Conservation (phyloP, 2,888 invertebrate genomes). For the Cryptus viduatorius region DNA sequence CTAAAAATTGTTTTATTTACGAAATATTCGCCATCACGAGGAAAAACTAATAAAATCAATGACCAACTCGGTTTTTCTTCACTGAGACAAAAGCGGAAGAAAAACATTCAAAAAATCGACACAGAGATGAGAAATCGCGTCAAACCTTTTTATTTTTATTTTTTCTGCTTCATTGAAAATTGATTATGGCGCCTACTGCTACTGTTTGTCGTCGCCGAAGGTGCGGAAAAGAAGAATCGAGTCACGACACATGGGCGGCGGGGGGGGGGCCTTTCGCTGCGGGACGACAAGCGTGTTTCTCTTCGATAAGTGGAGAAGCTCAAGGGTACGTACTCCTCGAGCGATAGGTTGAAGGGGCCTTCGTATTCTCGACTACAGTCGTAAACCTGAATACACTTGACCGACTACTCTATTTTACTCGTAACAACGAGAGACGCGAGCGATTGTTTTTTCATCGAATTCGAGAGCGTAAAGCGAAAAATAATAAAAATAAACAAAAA, state of each 20-base stretch:
- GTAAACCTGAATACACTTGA: conserved; percentile 61
- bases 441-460: conserved; percentile 22
- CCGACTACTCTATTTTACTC: conserved; percentile 57
- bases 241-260: background rate
- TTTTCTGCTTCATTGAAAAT: background rate
- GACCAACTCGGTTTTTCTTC: background rate
- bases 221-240: conserved; percentile 26
- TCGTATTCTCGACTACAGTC: conserved; percentile 53
- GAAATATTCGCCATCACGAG: no score
- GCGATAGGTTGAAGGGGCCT: conserved; percentile 38
- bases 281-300: conserved; percentile 36
- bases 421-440: conserved; percentile 21
- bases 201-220: background rate
- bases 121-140: background rate
- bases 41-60: no score
- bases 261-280: conserved; percentile 10
- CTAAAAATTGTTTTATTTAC: no score
- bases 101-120: background rate
- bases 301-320: conserved; percentile 51
- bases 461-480: background rate
- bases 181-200: background rate
- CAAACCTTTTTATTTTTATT: background rate
- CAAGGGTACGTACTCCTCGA: conserved; percentile 42
- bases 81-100: background rate
- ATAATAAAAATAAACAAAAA: background rate